phyloP scores from a whole-genome alignment of 2,888 invertebrate species.

The Caenorhabditis sp. region DNA sequence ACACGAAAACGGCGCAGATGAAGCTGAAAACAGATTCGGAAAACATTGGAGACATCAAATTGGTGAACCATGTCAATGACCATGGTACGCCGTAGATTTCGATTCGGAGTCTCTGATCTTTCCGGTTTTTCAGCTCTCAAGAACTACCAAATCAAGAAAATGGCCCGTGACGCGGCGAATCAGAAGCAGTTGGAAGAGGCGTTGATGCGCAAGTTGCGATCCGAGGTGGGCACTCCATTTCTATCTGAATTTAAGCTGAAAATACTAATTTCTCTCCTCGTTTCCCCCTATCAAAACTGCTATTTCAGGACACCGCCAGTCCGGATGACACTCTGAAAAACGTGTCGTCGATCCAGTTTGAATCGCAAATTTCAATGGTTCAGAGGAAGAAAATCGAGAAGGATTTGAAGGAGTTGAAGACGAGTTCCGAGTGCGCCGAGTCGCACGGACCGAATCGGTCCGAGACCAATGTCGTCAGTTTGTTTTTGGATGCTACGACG shows the following conservation, averaged over 20 bases:
- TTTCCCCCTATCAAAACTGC: too few species aligned
- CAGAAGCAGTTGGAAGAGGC: conserved; percentile 25
- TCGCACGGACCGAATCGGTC: too few species aligned
- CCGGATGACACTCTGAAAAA: conserved; percentile 51
- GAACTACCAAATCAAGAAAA: conserved; percentile 21
- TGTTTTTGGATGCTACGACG: too few species aligned
- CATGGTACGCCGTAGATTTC: background rate
- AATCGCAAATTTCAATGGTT: conserved; percentile 40
- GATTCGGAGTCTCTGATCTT: background rate
- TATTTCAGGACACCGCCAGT: too few species aligned
- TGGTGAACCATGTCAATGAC: conserved; percentile 34
- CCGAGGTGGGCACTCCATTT: too few species aligned
- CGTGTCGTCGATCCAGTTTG: conserved; percentile 45
- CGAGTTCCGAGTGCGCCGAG: background rate
- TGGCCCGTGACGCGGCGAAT: conserved; percentile 31
- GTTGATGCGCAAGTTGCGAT: conserved; percentile 16
- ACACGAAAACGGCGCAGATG: background rate
- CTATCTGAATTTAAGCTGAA: too few species aligned
- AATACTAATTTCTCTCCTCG: too few species aligned
- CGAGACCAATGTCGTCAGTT: too few species aligned
- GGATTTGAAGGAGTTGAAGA: background rate
- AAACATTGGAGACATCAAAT: conserved; percentile 27
- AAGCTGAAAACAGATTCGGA: conserved; percentile 10
- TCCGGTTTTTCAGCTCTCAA: conserved; percentile 34
- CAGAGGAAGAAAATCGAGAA: conserved; percentile 8